Evolutionary conservation across 2,113 vertebrate species (phyloP).

Genomic region (Nibea albiflora): DNA sequence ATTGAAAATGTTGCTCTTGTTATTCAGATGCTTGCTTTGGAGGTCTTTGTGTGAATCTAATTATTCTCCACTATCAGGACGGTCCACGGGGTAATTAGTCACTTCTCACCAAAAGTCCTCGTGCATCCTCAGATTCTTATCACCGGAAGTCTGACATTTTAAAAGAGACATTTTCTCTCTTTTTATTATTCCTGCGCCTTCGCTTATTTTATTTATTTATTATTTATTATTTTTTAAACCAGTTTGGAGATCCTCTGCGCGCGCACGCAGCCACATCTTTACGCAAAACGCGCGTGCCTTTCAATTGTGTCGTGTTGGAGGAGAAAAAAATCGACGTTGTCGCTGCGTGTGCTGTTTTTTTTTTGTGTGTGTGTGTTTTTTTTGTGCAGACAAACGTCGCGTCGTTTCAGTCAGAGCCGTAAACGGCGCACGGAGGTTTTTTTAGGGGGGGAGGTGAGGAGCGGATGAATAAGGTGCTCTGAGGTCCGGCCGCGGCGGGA

Average conservation of each 20-base stretch:
- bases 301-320: slow-evolving; percentile 32
- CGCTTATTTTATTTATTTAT: slow-evolving; percentile 26
- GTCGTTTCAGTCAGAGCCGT: slow-evolving; percentile 47
- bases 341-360: slow-evolving; percentile 15
- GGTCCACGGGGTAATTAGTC: slow-evolving; percentile 84
- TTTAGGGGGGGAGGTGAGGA: background rate
- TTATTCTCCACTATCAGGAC: slow-evolving; percentile 83
- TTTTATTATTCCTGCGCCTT: slow-evolving; percentile 1
- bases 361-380: too few species aligned
- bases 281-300: slow-evolving; percentile 41
- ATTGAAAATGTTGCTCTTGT: slow-evolving; percentile 82
- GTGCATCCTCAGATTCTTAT: slow-evolving; percentile 77
- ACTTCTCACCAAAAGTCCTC: slow-evolving; percentile 81
- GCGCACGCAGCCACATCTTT: slow-evolving; percentile 33
- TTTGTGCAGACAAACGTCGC: slow-evolving; percentile 44
- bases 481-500: slow-evolving; percentile 40
- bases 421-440: slow-evolving; percentile 21
- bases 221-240: slow-evolving; percentile 6
- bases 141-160: slow-evolving; percentile 75
- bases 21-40: slow-evolving; percentile 80
- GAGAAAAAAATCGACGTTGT: background rate
- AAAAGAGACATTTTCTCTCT: slow-evolving; percentile 73
- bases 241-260: slow-evolving; percentile 29
- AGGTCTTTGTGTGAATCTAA: slow-evolving; percentile 82
- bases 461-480: slow-evolving; percentile 41